These are phyloP conservation scores for Eupeodes latifasciatus DNA, from an alignment of 2,888 invertebrate genomes.

Conservation along the genomic window DNA sequence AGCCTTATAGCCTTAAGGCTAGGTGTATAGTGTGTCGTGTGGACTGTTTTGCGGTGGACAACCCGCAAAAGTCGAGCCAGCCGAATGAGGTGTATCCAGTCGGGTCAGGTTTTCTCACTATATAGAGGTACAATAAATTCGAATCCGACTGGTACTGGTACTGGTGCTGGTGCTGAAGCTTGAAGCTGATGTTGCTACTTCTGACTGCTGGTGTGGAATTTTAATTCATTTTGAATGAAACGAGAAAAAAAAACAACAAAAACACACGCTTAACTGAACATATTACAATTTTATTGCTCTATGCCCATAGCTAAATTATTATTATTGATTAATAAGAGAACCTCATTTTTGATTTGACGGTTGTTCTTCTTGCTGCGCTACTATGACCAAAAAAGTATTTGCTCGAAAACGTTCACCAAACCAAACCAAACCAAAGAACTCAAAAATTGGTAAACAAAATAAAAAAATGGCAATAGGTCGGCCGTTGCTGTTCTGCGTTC, in stretches of 20 bases:
- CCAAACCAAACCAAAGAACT: conserved; percentile 37
- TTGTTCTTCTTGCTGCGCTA: conserved; percentile 25
- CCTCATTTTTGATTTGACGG: conserved; percentile 53
- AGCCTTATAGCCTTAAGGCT: too few species aligned
- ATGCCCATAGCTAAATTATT: conserved; percentile 48
- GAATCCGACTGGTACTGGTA: conserved; percentile 11
- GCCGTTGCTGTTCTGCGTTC: not conserved
- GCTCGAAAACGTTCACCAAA: not conserved
- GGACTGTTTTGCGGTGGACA: conserved; percentile 26
- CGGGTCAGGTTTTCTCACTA: conserved; percentile 45
- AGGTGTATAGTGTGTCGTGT: not conserved
- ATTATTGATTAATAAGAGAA: conserved; percentile 64
- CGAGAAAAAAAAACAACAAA: conserved; percentile 30
- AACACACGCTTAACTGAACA: conserved; percentile 19
- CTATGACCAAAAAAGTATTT: conserved; percentile 26
- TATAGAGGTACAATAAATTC: not conserved
- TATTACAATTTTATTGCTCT: conserved; percentile 37
- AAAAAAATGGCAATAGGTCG: conserved; percentile 39
- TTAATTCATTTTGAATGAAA: conserved; percentile 63
- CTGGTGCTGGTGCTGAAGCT: not conserved
- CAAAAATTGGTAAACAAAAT: conserved; percentile 46
- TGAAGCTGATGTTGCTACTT: not conserved
- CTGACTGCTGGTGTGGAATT: conserved; percentile 56
- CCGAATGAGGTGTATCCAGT: conserved; percentile 47
- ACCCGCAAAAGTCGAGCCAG: conserved; percentile 1